Base-by-base conservation (phyloP, 2,113 vertebrate species). In the Butastur rufipennis region DNA sequence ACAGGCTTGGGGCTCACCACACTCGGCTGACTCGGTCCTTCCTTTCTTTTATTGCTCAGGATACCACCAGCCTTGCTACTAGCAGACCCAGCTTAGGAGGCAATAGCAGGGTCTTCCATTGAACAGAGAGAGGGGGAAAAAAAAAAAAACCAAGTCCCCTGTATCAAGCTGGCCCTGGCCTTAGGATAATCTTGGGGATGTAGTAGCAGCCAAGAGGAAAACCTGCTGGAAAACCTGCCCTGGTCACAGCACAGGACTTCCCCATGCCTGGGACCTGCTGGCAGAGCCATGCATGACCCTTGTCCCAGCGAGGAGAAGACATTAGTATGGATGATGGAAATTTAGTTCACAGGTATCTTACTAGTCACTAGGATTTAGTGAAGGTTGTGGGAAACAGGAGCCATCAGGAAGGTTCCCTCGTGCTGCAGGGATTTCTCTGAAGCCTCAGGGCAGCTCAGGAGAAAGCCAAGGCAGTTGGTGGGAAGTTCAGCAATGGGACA, bases 281-380 rank as follows among this genome's bases (percentile, higher is more conserved):
- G 55, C 70, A 50, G 42, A 43, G 16, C 31, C 61, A 31, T 8
- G 1, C 32, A 8, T 1, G 2, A 25, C 47, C 42, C 40, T 34
- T 5, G 27, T 42, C 59, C 48, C 40, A 11, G 36, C 3, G 0
- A 29, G 67, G 7, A 31, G 29, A 65, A 47, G 40, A 3, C 3
- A 0, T 20, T 32, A 7, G 16, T 2, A 8, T 0, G 12, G 56
- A 18, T 0, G 4, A 23, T 6, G 59, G 70, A 27, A n/a, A 22
- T 59, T 12, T 1, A 8, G 16, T 7, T 58, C 56, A 5, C 14
- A 12, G 1, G 13, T 2, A 6, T 29, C 34, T 21, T 7, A 5
- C 34, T 2, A 2, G 21, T 36, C 10, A 29, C 14, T 2, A 3
- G 42, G 16, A 3, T 17, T 23, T 15, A 4, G 66, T 1, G 56